A percentile compares a stretch with the other conserved stretches of the same genome.
Conservation (phyloP, 2,888 invertebrate genomes). For the Sminthurides aquaticus region DNA sequence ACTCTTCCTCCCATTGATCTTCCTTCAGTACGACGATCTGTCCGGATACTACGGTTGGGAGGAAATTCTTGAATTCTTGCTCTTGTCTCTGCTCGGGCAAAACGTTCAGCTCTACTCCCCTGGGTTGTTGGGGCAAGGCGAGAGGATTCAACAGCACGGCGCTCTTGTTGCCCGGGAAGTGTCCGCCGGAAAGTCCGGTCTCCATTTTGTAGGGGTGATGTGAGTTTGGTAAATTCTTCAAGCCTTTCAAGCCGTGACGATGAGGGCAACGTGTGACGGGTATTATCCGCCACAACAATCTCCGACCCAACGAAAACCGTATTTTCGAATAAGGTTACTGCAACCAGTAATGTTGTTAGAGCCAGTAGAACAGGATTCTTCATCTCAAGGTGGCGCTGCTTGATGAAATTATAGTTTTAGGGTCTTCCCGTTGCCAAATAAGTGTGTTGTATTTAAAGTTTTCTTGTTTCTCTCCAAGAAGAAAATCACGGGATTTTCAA, state of each 20-base stretch:
- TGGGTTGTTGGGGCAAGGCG: conserved; percentile 6
- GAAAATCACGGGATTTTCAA: no score
- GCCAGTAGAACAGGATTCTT: conserved; percentile 28
- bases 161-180: not conserved
- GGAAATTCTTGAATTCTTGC: not conserved
- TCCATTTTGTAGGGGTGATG: not conserved
- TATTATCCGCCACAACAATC: conserved; percentile 14
- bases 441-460: no score
- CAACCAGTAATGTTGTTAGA: conserved; percentile 27
- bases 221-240: conserved; percentile 3
- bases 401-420: not conserved
- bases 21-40: conserved; percentile 12
- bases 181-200: conserved; percentile 1
- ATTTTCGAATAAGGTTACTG: conserved; percentile 24
- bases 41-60: not conserved
- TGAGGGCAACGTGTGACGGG: conserved; percentile 15
- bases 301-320: conserved; percentile 30
- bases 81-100: conserved; percentile 4
- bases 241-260: conserved; percentile 7
- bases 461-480: no score
- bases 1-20: conserved; percentile 1
- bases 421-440: not conserved
- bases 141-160: not conserved
- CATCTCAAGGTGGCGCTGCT: conserved; percentile 18
- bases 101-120: conserved; percentile 2